Conservation (phyloP, 1,140 invertebrate species). For the Halesus radiatus region DNA sequence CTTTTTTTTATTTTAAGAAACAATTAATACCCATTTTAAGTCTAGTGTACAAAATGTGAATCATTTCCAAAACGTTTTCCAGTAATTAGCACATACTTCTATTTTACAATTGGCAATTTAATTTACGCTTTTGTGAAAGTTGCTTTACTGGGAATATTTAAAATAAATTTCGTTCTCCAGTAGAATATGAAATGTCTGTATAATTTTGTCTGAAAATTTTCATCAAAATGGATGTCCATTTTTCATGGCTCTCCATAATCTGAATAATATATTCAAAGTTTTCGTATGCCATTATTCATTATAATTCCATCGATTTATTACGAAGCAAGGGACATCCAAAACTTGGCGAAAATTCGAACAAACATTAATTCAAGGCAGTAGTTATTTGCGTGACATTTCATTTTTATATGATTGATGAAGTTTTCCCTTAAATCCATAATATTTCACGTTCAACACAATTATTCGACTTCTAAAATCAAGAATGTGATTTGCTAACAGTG, state of each 20-base stretch:
- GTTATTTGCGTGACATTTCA: slow-evolving; percentile 9
- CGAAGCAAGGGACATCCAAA: not conserved
- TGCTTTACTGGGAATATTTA: no score
- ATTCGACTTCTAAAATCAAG: no score
- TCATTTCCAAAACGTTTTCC: no score
- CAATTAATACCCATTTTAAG: no score
- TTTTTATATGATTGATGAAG: slow-evolving; percentile 24
- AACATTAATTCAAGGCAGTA: not conserved
- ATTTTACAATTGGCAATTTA: no score
- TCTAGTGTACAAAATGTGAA: no score
- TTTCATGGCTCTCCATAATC: not conserved
- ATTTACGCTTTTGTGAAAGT: no score
- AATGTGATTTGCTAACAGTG: no score
- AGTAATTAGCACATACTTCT: no score
- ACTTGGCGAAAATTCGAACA: not conserved
- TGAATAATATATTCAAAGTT: not conserved
- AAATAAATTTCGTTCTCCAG: not conserved
- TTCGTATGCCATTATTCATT: slow-evolving; percentile 2
- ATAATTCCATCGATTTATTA: slow-evolving; percentile 18
- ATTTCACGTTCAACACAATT: no score
- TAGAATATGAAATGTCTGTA: not conserved
- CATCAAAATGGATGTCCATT: not conserved
- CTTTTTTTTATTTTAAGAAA: no score
- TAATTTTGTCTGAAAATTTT: not conserved
- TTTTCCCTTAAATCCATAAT: not conserved